Base-by-base conservation (phyloP, 2,113 vertebrate species). In the Copsychus sechellarum region DNA sequence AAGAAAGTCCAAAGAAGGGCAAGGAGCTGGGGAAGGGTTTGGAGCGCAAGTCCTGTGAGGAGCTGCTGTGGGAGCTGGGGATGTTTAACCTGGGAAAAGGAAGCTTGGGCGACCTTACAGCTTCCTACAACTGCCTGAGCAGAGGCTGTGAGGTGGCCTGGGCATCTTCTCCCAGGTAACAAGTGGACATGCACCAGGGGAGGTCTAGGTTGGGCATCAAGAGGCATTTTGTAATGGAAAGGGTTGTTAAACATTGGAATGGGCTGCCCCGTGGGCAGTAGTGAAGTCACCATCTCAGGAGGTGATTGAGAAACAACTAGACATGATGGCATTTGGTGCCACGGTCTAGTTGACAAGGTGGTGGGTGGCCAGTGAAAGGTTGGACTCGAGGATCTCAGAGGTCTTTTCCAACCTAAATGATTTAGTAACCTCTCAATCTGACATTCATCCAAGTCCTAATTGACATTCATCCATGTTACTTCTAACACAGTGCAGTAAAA, bases 261-360 rank as follows among this genome's bases (percentile, higher is more conserved):
- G 25, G 38, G 6, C 29, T 26, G 38, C 6, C 36, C 19, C 0
- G 0, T 50, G n/a, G 16, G 53, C 54, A 33, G 19, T 33, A 28
- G 60, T 40, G 53, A n/a, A 31, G 38, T 60, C 24, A 25, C 14
- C 14, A 16, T 67, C 24, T 21, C 47, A 34, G 11, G 13, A 82
- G 25, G 14, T 26, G 21, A 61, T 69, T 21, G 34, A 26, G 61
- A 45, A 47, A 22, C 29, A 60, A 3, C 24, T 12, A 29, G 36
- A 11, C 2, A 1, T 13, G 25, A n/a, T 25, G n/a, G 21, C 24
- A 15, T 21, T 60, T 73, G 38, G 45, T 53, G 53, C 36, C 38
- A 10, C 13, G 3, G 28, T 45, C 38, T 47, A 6, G 3, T 31
- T 31, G 47, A 40, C 11, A 54, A 15, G 8, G 40, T 40, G 23